These are phyloP conservation scores for Cremastobaeus sp. DNA, from an alignment of 2,888 invertebrate genomes.

Conservation along the genomic window DNA sequence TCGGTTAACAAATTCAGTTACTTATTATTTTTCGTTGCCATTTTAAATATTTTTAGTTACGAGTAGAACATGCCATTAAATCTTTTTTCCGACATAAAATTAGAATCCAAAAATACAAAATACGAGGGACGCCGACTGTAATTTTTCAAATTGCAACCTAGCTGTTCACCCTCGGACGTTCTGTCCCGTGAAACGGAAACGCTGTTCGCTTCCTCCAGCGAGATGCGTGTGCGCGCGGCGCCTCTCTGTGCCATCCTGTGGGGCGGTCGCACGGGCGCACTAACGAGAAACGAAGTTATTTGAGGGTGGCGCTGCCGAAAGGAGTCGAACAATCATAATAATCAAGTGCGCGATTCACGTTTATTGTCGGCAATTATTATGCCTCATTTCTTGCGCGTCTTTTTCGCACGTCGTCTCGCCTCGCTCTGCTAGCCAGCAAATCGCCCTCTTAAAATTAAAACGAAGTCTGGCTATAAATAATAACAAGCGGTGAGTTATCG, in stretches of 20 bases:
- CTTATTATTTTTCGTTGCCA: too few species aligned
- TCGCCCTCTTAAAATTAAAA: slow-evolving; percentile 66
- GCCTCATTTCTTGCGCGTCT: slow-evolving; percentile 44
- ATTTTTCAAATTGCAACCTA: slow-evolving; percentile 71
- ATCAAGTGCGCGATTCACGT: slow-evolving; percentile 75
- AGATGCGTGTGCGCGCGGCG: slow-evolving; percentile 37
- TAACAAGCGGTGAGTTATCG: slow-evolving; percentile 72
- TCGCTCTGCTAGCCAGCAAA: slow-evolving; percentile 21
- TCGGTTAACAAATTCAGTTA: slow-evolving; percentile 40
- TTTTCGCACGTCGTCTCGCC: slow-evolving; percentile 18
- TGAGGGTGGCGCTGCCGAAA: slow-evolving; percentile 70
- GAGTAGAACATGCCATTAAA: slow-evolving; percentile 1
- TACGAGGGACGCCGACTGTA: slow-evolving; percentile 65
- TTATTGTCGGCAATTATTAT: slow-evolving; percentile 74
- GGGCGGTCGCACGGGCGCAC: slow-evolving; percentile 62
- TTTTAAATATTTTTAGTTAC: neutral
- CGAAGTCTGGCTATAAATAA: slow-evolving; percentile 71
- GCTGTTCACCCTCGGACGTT: slow-evolving; percentile 68
- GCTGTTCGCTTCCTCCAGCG: slow-evolving; percentile 59
- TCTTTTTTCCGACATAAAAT: neutral
- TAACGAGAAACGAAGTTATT: slow-evolving; percentile 75
- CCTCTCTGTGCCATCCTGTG: slow-evolving; percentile 27
- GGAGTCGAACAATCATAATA: slow-evolving; percentile 75
- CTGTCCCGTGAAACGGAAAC: slow-evolving; percentile 68
- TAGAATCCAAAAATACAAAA: slow-evolving; percentile 61